Base-by-base conservation (phyloP, 2,797 vertebrate species). In the Scomberomorus guttatus region DNA sequence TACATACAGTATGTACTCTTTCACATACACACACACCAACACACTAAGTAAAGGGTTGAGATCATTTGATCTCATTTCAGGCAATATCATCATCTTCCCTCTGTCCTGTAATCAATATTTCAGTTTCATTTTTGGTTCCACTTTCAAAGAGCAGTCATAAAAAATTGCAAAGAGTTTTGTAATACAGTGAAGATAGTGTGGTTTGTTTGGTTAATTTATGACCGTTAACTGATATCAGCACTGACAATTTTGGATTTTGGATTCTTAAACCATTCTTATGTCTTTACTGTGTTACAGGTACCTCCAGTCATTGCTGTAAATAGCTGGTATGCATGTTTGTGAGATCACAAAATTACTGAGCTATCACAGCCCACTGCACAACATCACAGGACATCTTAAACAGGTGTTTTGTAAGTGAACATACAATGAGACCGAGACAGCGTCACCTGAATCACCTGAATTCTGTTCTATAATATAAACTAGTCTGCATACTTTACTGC, bases 61-160 rank as follows among this genome's bases (percentile, higher is more conserved):
- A 56, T 87, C 50, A 78, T 81, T 80, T 84, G 63, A 83, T 84
- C 81, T 83, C 37, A 80, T 88, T 87, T 84, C 79, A 81, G 68
- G 48, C 73, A 69, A 75, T 77, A 81, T 75, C 73, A 77, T 83
- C 79, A 90, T 80, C 84, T 75, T 74, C 73, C 50, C 25, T 54
- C 46, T 78, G 63, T 74, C 54, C 64, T 79, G 1, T 68, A 65
- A 76, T 86, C 80, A 79, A 86, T 79, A 85, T 85, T 87, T 85
- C 75, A 81, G 34, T 69, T 58, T 27, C 12, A 59, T 70, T 63
- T 79, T 79, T 62, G 52, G 58, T 75, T 62, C n/a, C 29, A 62
- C 20, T 89, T 82, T 79, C n/a, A 81, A 76, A 77, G 66, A 46
- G 51, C 32, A n/a, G 77, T 63, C 17, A 1, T 63, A 18, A 76